Evolutionary conservation across 2,797 vertebrate species (phyloP).

Genomic region (Sarcoramphus papa): DNA sequence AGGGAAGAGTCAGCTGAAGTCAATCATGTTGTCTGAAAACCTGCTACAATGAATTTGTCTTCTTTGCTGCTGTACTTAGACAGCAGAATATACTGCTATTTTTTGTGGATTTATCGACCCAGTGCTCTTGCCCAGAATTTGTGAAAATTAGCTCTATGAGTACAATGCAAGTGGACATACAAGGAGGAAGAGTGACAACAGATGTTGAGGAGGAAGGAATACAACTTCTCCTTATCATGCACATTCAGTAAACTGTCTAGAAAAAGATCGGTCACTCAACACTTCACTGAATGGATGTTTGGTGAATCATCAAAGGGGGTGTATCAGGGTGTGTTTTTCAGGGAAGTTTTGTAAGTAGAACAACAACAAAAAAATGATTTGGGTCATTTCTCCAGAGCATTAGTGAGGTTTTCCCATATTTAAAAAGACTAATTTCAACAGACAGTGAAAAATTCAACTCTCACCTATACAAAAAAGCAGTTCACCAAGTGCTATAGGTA

Average conservation of each 20-base stretch:
- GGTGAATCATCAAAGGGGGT: neutral
- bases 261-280: neutral
- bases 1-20: neutral
- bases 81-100: neutral
- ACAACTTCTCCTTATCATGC: neutral
- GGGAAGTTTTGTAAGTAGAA: neutral
- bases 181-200: neutral
- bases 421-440: neutral
- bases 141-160: neutral
- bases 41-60: neutral
- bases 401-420: neutral
- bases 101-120: neutral
- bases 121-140: neutral
- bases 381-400: neutral
- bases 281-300: neutral
- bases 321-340: neutral
- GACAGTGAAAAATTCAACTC: neutral
- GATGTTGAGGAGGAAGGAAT: neutral
- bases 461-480: neutral
- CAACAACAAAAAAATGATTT: accelerated
- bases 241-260: neutral
- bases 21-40: neutral
- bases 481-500: neutral
- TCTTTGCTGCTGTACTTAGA: neutral
- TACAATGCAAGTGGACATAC: neutral